Percentiles rank a stretch among this genome's conserved stretches.
Evolutionary conservation across 2,797 vertebrate species (phyloP).

Genomic region (Channa striata): DNA sequence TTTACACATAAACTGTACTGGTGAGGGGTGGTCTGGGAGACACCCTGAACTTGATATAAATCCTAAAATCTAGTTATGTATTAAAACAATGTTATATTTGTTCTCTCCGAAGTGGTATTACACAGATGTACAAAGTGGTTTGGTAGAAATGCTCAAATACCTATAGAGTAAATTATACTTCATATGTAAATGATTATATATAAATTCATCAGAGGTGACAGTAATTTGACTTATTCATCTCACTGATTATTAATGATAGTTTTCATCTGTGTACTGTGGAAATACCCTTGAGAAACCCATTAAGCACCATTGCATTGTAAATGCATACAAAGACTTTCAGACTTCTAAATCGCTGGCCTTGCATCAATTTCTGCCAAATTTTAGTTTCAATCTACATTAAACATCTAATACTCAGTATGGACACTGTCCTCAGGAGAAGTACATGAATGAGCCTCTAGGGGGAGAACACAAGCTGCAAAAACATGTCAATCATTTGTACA

Average conservation of each 20-base stretch:
- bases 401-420: background rate
- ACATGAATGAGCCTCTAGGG: conserved; percentile 53
- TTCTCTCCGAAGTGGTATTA: background rate
- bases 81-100: too few species aligned
- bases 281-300: conserved; percentile 3
- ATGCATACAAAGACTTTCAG: background rate
- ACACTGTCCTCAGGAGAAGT: conserved; percentile 20
- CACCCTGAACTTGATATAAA: too few species aligned
- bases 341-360: background rate
- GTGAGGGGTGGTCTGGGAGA: too few species aligned
- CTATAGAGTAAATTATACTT: too few species aligned
- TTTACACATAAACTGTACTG: too few species aligned
- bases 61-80: too few species aligned
- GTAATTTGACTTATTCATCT: background rate
- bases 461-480: conserved; percentile 54
- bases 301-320: background rate
- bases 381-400: background rate
- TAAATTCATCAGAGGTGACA: background rate
- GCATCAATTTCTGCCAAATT: background rate
- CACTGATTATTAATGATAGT: background rate
- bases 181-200: too few species aligned
- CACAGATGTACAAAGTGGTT: background rate
- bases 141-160: background rate
- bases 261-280: background rate
- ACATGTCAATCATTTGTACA: conserved; percentile 15